Percentiles rank a stretch among this genome's conserved stretches.
phyloP scores from a whole-genome alignment of 2,113 vertebrate species.

The Oceanodroma tethys region DNA sequence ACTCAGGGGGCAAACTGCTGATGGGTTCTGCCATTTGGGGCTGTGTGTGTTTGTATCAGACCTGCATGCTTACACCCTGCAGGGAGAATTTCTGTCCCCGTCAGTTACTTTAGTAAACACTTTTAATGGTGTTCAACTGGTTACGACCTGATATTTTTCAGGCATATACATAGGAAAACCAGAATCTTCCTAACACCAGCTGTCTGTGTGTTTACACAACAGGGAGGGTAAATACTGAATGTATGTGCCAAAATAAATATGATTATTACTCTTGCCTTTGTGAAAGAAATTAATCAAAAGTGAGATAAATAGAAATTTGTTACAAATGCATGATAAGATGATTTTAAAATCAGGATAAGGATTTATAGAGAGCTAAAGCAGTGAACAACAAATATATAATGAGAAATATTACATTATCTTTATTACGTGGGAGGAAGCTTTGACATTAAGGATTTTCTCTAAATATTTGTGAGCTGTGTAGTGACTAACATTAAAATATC shows the following conservation, averaged over 20 bases:
- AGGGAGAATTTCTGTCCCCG: background rate
- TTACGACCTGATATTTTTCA: background rate
- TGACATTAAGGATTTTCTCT: conserved; percentile 53
- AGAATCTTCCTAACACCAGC: background rate
- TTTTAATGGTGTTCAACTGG: background rate
- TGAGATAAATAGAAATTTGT: conserved; percentile 48
- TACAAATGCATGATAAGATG: background rate
- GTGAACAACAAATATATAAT: conserved; percentile 44
- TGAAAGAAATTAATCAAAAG: conserved; percentile 26
- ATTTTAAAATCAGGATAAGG: conserved; percentile 39
- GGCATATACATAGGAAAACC: background rate
- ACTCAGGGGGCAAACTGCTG: background rate
- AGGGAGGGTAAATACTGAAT: background rate
- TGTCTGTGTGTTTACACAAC: conserved; percentile 17
- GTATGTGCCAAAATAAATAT: conserved; percentile 19
- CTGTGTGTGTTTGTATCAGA: background rate
- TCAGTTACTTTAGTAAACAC: background rate
- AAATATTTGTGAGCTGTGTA: conserved; percentile 47
- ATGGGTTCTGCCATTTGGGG: background rate
- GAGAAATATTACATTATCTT: conserved; percentile 34
- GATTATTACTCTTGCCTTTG: background rate
- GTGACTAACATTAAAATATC: conserved; percentile 50
- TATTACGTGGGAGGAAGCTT: background rate
- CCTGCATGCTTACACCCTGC: background rate
- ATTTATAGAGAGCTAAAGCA: background rate